Evolutionary conservation across 1,140 invertebrate genomes (phyloP).

Genomic region (Drosophila truncata): DNA sequence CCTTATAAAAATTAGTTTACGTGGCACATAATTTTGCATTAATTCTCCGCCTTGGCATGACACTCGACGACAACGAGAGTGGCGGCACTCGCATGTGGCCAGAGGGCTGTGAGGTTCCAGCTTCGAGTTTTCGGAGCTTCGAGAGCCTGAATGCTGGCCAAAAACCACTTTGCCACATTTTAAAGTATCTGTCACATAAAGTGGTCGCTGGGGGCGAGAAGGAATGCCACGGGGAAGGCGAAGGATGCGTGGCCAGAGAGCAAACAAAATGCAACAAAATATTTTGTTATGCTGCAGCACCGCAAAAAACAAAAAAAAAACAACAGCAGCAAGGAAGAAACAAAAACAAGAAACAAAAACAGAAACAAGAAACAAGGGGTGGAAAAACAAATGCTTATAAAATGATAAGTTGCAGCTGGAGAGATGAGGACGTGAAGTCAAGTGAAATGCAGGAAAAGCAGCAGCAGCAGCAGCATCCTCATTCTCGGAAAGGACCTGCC

Average conservation of each 20-base stretch:
- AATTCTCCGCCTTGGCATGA: conserved; percentile 71
- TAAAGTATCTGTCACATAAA: conserved; percentile 81
- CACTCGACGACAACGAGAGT: conserved; percentile 15
- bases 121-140: conserved; percentile 13
- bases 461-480: conserved; percentile 5
- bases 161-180: conserved; percentile 75
- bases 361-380: too few relatives aligned
- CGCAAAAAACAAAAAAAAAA: conserved; percentile 33
- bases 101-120: conserved; percentile 1
- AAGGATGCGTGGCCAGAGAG: conserved; percentile 9
- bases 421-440: conserved; percentile 69
- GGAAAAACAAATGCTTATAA: conserved; percentile 75
- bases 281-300: conserved; percentile 69
- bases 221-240: background rate
- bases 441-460: conserved; percentile 69
- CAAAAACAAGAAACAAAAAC: conserved; percentile 33
- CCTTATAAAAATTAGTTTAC: conserved; percentile 76
- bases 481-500: conserved; percentile 53
- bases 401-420: conserved; percentile 73
- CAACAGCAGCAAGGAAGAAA: conserved; percentile 24
- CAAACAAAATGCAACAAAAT: conserved; percentile 78
- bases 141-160: conserved; percentile 37
- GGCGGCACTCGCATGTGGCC: conserved; percentile 16
- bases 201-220: conserved; percentile 28
- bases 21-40: conserved; percentile 80